Base-by-base conservation (phyloP, 2,888 invertebrate genomes). In the Tenthredo notha region DNA sequence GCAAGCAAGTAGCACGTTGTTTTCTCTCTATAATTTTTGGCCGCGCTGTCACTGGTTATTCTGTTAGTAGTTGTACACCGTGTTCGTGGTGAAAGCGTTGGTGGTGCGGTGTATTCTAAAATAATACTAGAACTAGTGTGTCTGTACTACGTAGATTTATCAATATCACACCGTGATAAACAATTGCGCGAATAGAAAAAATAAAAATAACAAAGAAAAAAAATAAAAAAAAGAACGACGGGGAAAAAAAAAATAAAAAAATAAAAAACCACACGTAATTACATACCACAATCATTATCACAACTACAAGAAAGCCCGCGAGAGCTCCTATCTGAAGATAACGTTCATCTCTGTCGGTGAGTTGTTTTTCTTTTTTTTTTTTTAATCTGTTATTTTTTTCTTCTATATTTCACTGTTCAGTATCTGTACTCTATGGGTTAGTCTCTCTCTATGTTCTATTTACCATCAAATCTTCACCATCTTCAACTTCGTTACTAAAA, bases 271-370 rank as follows among this genome's bases (percentile, higher is more conserved):
- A n/a, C 29, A 33, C 25, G 12, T 67, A 67, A 33, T 67, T 18
- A 12, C 6, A 33, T 67, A 67, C 33, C 67, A 29, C 33, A 67
- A 67, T 5, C 33, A 15, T 15, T 67, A 67, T 67, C 67, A 29
- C 33, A 67, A 67, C 29, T 67, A 15, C 33, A 67, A 25, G 25
- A 61, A 25, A 67, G 6, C 29, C 29, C 29, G 67, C 67, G 67
- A 67, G 67, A 33, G 67, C 29, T 67, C 15, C 33, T 33, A 33
- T 33, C 67, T 18, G 29, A 65, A 74, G 40, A 84, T 82, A 61
- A 85, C 85, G 80, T 85, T 86, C 84, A 72, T 85, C 84, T 86
- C 84, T 84, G 84, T 86, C 86, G 86, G 86, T 86, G 85, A 86
- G 85, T 86, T 67, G 18, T 61, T 67, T 85, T 84, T 58, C 25